These are phyloP conservation scores for Thrips palmi DNA, from an alignment of 1,140 invertebrate species.

Conservation along the genomic window DNA sequence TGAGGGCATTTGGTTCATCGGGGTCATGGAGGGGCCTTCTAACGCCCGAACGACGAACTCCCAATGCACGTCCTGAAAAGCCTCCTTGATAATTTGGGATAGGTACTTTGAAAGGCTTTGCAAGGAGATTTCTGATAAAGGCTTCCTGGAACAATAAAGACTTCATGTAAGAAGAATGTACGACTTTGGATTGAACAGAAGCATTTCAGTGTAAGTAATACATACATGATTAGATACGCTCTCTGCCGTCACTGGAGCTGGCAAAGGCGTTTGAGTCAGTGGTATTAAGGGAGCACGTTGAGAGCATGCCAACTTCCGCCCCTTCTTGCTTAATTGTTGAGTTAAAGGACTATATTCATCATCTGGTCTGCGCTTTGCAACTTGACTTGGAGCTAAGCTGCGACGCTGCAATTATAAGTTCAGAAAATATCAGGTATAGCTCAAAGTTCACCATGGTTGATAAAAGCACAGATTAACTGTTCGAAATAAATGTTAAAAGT, in stretches of 20 bases:
- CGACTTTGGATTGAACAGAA: not conserved
- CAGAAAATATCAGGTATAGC: too few relatives aligned
- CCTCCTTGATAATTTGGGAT: constrained; percentile 67
- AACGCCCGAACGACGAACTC: constrained; percentile 46
- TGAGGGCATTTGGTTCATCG: constrained; percentile 77
- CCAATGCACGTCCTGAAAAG: constrained; percentile 49
- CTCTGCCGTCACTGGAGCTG: constrained; percentile 20
- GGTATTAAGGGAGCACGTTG: constrained; percentile 14
- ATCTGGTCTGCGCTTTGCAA: constrained; percentile 26
- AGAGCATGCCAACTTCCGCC: constrained; percentile 13
- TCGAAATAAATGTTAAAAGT: too few relatives aligned
- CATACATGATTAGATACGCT: constrained; percentile 24
- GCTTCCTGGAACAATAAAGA: constrained; percentile 36
- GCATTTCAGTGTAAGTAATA: too few relatives aligned
- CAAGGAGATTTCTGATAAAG: constrained; percentile 62
- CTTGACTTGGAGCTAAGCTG: constrained; percentile 34
- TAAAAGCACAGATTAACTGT: too few relatives aligned
- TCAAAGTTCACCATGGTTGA: too few relatives aligned
- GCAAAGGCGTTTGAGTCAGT: constrained; percentile 18
- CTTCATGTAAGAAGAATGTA: constrained; percentile 6
- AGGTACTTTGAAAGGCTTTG: constrained; percentile 87
- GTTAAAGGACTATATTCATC: constrained; percentile 19
- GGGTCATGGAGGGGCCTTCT: constrained; percentile 81
- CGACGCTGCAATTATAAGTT: constrained; percentile 26
- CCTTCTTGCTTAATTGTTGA: constrained; percentile 12